phyloP scores from a whole-genome alignment of 2,113 vertebrate genomes.

The Psittacus erithacus region DNA sequence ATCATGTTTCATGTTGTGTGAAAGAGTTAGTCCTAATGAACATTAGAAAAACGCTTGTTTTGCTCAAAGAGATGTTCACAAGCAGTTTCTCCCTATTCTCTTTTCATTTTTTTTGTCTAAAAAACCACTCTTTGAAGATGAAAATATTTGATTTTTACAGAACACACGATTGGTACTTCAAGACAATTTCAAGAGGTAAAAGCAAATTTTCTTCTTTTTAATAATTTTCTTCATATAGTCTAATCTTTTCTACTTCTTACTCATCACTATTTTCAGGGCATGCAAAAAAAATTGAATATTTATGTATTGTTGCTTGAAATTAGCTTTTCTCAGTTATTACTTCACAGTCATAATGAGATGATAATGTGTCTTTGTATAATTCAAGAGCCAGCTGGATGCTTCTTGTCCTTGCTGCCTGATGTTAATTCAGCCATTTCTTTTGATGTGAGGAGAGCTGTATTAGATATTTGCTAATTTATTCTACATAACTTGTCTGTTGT shows the following conservation, averaged over 20 bases:
- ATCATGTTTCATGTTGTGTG: not conserved
- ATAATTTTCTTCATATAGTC: not conserved
- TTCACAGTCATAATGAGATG: conserved; percentile 45
- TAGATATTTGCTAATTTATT: conserved; percentile 46
- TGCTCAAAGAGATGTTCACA: not conserved
- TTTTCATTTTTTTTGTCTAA: not conserved
- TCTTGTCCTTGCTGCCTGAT: conserved; percentile 33
- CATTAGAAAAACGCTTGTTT: not conserved
- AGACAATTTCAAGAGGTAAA: not conserved
- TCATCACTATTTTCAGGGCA: not conserved
- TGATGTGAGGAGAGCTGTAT: not conserved
- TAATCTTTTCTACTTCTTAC: not conserved
- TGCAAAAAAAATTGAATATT: conserved; percentile 39
- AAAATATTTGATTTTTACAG: not conserved
- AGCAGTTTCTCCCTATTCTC: not conserved
- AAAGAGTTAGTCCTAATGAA: not conserved
- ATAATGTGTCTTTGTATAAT: conserved; percentile 46
- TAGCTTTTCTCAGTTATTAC: conserved; percentile 40
- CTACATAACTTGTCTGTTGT: not conserved
- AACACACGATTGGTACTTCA: not conserved
- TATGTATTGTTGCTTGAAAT: conserved; percentile 35
- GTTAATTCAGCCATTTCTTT: conserved; percentile 19
- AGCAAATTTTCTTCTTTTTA: not conserved
- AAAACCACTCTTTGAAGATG: not conserved
- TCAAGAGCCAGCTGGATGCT: conserved; percentile 57